Evolutionary conservation across 2,113 vertebrate species (phyloP).

Genomic region (Bujurquina vittata): DNA sequence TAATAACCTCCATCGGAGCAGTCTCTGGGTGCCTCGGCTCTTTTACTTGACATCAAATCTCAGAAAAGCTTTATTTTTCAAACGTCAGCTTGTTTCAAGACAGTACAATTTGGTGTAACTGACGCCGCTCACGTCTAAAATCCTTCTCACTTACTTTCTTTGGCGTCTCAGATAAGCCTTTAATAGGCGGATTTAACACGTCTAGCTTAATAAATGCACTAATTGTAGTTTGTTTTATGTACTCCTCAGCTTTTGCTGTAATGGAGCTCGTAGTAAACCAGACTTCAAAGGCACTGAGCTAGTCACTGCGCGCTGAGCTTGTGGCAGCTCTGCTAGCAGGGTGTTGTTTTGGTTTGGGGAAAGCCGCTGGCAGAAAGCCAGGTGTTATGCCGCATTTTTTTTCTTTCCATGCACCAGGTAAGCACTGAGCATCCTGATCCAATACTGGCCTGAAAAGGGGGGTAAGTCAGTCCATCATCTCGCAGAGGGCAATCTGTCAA

Average conservation of each 20-base stretch:
- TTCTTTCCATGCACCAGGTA: constrained; percentile 54
- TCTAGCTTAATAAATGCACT: constrained; percentile 54
- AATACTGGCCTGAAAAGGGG: constrained; percentile 22
- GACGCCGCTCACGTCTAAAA: constrained; percentile 18
- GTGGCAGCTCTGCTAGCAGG: constrained; percentile 52
- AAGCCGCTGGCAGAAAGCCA: constrained; percentile 61
- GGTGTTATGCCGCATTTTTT: constrained; percentile 25
- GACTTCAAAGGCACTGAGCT: constrained; percentile 62
- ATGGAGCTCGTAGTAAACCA: constrained; percentile 49
- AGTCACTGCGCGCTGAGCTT: constrained; percentile 40
- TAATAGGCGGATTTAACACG: constrained; percentile 37
- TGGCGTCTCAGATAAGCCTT: constrained; percentile 33
- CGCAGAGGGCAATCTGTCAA: constrained; percentile 53
- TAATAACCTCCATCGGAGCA: constrained; percentile 13
- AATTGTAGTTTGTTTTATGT: constrained; percentile 61
- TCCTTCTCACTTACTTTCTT: constrained; percentile 22
- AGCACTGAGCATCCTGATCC: constrained; percentile 43
- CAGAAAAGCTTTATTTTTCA: background rate
- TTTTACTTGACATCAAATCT: background rate
- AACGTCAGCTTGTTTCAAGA: constrained; percentile 22
- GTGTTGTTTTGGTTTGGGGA: constrained; percentile 65
- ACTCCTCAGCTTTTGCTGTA: constrained; percentile 43
- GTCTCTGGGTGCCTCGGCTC: background rate
- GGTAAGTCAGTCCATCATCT: constrained; percentile 53
- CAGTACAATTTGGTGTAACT: constrained; percentile 5